Conservation (phyloP, 2,113 vertebrate species). For the Phrynocephalus versicolor region DNA sequence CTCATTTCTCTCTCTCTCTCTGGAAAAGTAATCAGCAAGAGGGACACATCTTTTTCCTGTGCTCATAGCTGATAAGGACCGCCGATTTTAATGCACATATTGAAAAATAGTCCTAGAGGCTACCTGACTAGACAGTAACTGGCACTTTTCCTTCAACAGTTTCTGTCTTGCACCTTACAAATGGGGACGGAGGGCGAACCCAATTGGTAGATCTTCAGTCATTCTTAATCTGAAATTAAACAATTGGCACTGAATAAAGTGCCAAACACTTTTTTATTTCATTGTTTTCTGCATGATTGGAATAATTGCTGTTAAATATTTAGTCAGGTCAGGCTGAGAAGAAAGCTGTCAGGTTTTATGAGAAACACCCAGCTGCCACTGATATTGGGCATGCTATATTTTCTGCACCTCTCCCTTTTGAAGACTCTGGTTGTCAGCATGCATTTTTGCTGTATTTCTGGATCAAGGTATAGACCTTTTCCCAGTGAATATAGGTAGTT, state of each 20-base stretch:
- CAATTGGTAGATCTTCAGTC: conserved; percentile 40
- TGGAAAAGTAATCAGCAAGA: neutral
- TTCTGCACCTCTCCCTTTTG: conserved; percentile 38
- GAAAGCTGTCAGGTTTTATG: conserved; percentile 48
- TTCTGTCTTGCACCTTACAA: neutral
- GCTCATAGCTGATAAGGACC: neutral
- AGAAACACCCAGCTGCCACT: conserved; percentile 19
- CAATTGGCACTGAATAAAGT: neutral
- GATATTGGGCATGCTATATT: neutral
- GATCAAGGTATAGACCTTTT: conserved; percentile 37
- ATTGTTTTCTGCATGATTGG: conserved; percentile 54
- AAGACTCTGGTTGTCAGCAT: neutral
- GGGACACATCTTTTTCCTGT: neutral
- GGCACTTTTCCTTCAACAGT: neutral
- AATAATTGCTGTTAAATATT: conserved; percentile 64
- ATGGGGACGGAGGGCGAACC: neutral
- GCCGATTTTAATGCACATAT: neutral
- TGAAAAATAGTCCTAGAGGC: neutral
- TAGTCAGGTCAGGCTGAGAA: conserved; percentile 54
- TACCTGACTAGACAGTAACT: neutral
- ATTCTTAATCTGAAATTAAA: conserved; percentile 12
- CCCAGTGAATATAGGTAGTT: conserved; percentile 49
- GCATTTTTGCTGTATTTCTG: conserved; percentile 40
- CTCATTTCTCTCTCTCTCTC: neutral
- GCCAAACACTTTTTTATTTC: conserved; percentile 4